Percentiles rank a stretch among this genome's conserved stretches.
These are phyloP conservation scores for Eudasyphora cyanicolor DNA, from an alignment of 2,888 invertebrate genomes.

Conservation along the genomic window DNA sequence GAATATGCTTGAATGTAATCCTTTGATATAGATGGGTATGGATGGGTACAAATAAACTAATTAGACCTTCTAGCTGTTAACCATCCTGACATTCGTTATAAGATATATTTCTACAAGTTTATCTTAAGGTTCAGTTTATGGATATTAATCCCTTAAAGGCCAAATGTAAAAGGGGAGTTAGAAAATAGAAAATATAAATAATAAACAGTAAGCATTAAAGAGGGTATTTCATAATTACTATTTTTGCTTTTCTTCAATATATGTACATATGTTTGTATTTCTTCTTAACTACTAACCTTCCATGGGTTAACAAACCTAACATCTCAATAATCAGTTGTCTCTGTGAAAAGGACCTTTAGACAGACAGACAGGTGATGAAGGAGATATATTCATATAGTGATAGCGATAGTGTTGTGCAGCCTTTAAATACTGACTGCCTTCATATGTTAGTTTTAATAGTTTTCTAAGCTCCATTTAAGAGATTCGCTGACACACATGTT, in stretches of 20 bases:
- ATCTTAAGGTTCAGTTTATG: conserved; percentile 22
- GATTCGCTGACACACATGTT: conserved; percentile 80
- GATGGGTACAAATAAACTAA: conserved; percentile 42
- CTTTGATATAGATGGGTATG: neutral
- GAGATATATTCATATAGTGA: neutral
- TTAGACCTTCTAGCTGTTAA: conserved; percentile 46
- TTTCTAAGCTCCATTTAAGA: conserved; percentile 79
- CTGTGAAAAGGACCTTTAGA: neutral
- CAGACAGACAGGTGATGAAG: neutral
- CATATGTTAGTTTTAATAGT: conserved; percentile 73
- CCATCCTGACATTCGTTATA: conserved; percentile 50
- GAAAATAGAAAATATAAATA: too few species aligned
- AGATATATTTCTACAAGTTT: neutral
- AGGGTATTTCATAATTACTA: too few species aligned
- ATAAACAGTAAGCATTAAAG: too few species aligned
- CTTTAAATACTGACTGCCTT: neutral
- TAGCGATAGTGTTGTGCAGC: neutral
- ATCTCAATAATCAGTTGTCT: conserved; percentile 40
- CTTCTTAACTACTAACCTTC: neutral
- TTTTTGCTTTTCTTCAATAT: too few species aligned
- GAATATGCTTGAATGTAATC: too few species aligned
- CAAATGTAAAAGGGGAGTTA: neutral
- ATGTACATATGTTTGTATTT: too few species aligned
- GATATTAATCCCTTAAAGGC: conserved; percentile 3
- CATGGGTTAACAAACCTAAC: conserved; percentile 42